Conservation (phyloP, 2,113 vertebrate genomes). For the Eclectus roratus region DNA sequence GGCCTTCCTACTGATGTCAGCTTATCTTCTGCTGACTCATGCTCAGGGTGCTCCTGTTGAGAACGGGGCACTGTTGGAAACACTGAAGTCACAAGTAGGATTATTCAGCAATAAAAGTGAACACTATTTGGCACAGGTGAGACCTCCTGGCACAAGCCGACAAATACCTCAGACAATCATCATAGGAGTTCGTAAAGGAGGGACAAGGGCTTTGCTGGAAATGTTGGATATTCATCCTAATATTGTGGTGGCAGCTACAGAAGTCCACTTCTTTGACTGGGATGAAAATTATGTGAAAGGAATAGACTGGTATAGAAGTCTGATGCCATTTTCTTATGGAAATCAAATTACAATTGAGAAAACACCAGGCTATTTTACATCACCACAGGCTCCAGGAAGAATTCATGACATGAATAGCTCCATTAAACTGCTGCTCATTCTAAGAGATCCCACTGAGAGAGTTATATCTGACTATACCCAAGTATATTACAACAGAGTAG, state of each 20-base stretch:
- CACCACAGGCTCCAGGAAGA: slow-evolving; percentile 85
- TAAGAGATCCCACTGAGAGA: slow-evolving; percentile 89
- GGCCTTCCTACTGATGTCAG: slow-evolving; percentile 81
- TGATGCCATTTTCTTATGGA: slow-evolving; percentile 91
- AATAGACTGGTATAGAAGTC: slow-evolving; percentile 87
- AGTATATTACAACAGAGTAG: slow-evolving; percentile 92
- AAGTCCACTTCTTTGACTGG: slow-evolving; percentile 96
- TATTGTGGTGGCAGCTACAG: slow-evolving; percentile 88
- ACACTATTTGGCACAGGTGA: slow-evolving; percentile 68
- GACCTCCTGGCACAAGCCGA: slow-evolving; percentile 82
- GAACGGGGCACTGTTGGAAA: slow-evolving; percentile 69
- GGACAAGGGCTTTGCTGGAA: slow-evolving; percentile 88
- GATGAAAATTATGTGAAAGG: slow-evolving; percentile 92
- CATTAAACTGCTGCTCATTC: slow-evolving; percentile 88
- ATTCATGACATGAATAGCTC: slow-evolving; percentile 91
- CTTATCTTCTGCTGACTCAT: slow-evolving; percentile 82
- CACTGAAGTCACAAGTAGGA: slow-evolving; percentile 67
- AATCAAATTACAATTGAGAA: slow-evolving; percentile 94
- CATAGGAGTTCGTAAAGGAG: slow-evolving; percentile 91
- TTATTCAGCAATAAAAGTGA: slow-evolving; percentile 75
- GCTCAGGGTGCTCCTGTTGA: slow-evolving; percentile 72
- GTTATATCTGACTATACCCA: slow-evolving; percentile 95
- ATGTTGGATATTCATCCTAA: slow-evolving; percentile 93
- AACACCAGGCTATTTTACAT: slow-evolving; percentile 93
- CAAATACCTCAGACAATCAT: slow-evolving; percentile 89